Percentiles rank a stretch among this genome's conserved stretches.
Conservation (phyloP, 1,140 invertebrate species). For the Saccostrea cuccullata region DNA sequence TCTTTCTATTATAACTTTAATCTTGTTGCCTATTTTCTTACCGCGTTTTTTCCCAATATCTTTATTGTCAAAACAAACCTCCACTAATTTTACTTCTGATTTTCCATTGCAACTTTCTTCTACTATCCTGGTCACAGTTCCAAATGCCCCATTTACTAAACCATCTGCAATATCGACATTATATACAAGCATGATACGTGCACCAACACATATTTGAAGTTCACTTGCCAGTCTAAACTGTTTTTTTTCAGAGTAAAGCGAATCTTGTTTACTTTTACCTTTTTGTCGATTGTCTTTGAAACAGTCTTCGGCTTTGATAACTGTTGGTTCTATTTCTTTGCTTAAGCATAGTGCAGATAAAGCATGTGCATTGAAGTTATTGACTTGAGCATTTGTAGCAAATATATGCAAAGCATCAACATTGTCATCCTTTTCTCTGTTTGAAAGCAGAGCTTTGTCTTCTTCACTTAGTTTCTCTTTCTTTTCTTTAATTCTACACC, state of each 20-base stretch:
- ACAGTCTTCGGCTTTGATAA: constrained; percentile 37
- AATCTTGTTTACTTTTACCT: not conserved
- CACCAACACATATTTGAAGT: not conserved
- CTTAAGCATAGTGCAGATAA: constrained; percentile 5
- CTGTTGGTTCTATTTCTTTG: not conserved
- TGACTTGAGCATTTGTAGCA: no score
- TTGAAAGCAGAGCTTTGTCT: constrained; percentile 18
- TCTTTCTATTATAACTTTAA: no score
- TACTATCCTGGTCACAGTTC: constrained; percentile 31
- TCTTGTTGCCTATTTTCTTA: not conserved
- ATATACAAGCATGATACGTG: constrained; percentile 38
- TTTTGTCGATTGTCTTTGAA: constrained; percentile 6
- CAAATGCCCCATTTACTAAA: constrained; percentile 46
- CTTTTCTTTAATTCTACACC: constrained; percentile 2
- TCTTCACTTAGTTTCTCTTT: not conserved
- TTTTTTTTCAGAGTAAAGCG: not conserved
- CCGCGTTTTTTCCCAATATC: constrained; percentile 8
- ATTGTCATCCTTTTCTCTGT: constrained; percentile 22
- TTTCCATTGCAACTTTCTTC: not conserved
- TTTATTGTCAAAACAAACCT: constrained; percentile 45
- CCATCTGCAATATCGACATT: constrained; percentile 43
- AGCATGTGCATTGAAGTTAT: not conserved
- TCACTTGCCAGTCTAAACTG: not conserved
- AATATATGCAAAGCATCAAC: constrained; percentile 32
- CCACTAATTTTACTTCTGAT: constrained; percentile 9